Conservation (phyloP, 1,140 invertebrate species). For the Eciton burchellii region DNA sequence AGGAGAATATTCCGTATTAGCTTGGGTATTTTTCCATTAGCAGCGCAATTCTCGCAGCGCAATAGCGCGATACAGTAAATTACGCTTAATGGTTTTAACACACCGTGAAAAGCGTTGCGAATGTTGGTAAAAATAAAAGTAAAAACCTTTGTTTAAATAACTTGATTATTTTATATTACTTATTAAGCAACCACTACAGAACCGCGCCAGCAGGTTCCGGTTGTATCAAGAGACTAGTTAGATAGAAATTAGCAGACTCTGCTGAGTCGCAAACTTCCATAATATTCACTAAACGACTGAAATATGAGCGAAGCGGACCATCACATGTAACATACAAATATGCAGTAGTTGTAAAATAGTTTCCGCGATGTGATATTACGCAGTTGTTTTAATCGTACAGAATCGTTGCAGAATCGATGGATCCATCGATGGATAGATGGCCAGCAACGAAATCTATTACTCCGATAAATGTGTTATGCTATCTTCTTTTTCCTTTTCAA, state of each 20-base stretch:
- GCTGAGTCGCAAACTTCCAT: slow-evolving; percentile 38
- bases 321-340: background rate
- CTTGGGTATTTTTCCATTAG: background rate
- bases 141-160: no score
- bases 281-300: slow-evolving; percentile 47
- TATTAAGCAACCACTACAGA: background rate
- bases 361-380: background rate
- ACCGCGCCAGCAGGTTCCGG: background rate
- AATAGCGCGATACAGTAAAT: background rate
- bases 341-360: background rate
- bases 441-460: background rate
- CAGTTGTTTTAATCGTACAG: background rate
- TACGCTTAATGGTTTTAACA: background rate
- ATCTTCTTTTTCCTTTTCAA: no score
- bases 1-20: slow-evolving; percentile 10
- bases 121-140: background rate
- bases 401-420: no score
- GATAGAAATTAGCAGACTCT: slow-evolving; percentile 45
- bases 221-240: slow-evolving; percentile 35
- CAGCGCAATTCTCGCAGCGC: background rate
- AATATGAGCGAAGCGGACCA: slow-evolving; percentile 10
- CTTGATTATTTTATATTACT: slow-evolving; percentile 16
- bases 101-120: background rate
- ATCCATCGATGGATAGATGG: no score
- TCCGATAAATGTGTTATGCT: no score